phyloP scores from a whole-genome alignment of 2,888 invertebrate species.

The Stenchaetothrips biformis region DNA sequence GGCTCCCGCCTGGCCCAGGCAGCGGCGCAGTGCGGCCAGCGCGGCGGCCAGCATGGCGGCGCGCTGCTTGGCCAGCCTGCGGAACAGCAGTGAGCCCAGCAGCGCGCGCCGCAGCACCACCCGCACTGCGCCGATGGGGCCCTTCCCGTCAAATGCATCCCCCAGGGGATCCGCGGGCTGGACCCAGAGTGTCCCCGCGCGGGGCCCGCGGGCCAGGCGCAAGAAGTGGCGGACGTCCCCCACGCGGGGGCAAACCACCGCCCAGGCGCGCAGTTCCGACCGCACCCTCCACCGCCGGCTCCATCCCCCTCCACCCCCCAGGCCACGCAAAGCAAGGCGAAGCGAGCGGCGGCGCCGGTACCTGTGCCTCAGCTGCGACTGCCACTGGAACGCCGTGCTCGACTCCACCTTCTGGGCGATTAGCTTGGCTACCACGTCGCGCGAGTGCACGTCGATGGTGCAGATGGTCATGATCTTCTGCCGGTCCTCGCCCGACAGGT shows the following conservation, averaged over 20 bases:
- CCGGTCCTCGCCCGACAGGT: conserved; percentile 73
- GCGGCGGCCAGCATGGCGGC: not conserved
- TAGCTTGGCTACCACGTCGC: conserved; percentile 87
- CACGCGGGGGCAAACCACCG: not conserved
- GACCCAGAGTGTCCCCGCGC: not conserved
- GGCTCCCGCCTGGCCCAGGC: not conserved
- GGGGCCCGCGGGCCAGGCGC: not conserved
- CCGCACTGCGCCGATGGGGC: not conserved
- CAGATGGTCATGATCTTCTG: conserved; percentile 97
- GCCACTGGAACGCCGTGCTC: conserved; percentile 81
- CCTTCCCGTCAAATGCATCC: no score
- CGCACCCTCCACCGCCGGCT: not conserved
- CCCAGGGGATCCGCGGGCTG: not conserved
- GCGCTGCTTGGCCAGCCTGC: not conserved
- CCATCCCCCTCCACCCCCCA: not conserved
- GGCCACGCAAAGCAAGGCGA: not conserved
- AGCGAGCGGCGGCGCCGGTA: conserved; percentile 36
- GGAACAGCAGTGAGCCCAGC: not conserved
- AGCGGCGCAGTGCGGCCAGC: not conserved
- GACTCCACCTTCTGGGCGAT: conserved; percentile 76
- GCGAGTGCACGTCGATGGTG: conserved; percentile 90
- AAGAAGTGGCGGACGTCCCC: not conserved
- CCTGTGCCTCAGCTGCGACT: conserved; percentile 76
- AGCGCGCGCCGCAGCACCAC: not conserved
- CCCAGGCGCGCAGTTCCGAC: not conserved